Evolutionary conservation across 1,140 invertebrate genomes (phyloP), one percentile per base, ranked within the genome.

Genomic region (Zaprionus ghesquierei): DNA sequence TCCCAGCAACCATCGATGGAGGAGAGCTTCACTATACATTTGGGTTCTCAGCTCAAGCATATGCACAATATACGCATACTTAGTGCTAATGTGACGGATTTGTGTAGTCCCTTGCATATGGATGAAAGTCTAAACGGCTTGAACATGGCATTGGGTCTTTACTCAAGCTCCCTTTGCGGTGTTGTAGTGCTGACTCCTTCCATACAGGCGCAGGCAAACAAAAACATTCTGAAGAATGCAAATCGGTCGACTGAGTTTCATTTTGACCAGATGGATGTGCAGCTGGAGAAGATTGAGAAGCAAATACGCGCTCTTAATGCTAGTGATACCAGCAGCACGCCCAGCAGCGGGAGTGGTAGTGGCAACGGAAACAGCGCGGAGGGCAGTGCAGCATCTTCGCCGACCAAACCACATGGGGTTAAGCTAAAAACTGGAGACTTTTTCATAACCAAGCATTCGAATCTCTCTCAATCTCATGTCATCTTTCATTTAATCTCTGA

Each of bases 11-110:
- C 90, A 20, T 92, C 87, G 6, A 91, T 97, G 81, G 97, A 99
- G 93, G 98, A 99, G 93, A 99, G 98, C 93, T 99, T 99, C 91
- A 99, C 98, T 13, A 99, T 99, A 81, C 98, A 99, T 93, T 93
- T 99, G 62, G 98, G 98, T 65, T 98, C 98, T 2, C 98, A 99
- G 93, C 94, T 99, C 93, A 99, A 99, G 93, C 98, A 99, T 89
- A 99, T 98, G 94, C 98, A 99, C 92, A 99, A 99, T 93, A 96
- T 99, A 75, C 94, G 98, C 55, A 95, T 99, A 60, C 93, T 99
- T 6, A 96, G 97, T 71, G 95, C 95, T 10, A 95, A 98, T 92
- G 94, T 97, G 27, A 94, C 98, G 74, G 97, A 98, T 86, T 94
- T 99, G 69, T 98, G 98, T 92, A 93, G 94, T 69, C 91, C 91